A percentile compares a stretch with the other conserved stretches of the same genome.
Evolutionary conservation across 2,797 vertebrate species (phyloP).

Genomic region (Salmo trutta): DNA sequence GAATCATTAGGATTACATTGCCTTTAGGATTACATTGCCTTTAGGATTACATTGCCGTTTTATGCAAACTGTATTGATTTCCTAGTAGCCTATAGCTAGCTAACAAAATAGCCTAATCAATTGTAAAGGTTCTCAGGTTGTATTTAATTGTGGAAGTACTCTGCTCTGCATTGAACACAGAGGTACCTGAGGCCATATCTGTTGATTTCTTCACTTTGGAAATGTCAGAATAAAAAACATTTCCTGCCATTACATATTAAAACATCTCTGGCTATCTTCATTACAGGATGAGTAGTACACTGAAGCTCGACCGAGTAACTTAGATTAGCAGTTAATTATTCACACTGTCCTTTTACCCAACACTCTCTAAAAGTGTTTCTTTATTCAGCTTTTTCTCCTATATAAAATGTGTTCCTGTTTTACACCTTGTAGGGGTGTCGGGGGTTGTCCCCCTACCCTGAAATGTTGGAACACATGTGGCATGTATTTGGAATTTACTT

Average conservation of each 20-base stretch:
- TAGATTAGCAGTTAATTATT: slow-evolving; percentile 73
- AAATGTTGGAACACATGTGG: slow-evolving; percentile 49
- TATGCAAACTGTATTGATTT: not conserved
- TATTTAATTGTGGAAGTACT: not conserved
- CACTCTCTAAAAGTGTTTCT: slow-evolving; percentile 63
- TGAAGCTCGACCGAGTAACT: slow-evolving; percentile 54
- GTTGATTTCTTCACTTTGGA: slow-evolving; percentile 62
- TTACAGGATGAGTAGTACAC: slow-evolving; percentile 72
- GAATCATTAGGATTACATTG: not conserved
- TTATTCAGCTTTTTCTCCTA: slow-evolving; percentile 43
- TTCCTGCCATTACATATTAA: slow-evolving; percentile 72
- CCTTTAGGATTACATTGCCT: not conserved
- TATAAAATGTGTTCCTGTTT: slow-evolving; percentile 28
- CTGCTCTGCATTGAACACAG: slow-evolving; percentile 43
- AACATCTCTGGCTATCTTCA: slow-evolving; percentile 72
- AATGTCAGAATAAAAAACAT: slow-evolving; percentile 41
- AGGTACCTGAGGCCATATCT: slow-evolving; percentile 61
- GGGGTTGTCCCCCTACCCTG: slow-evolving; percentile 18
- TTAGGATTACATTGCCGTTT: not conserved
- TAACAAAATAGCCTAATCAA: not conserved
- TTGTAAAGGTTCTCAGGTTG: slow-evolving; percentile 13
- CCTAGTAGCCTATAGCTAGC: not conserved
- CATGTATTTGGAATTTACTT: slow-evolving; percentile 45
- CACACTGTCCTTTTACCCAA: slow-evolving; percentile 74
- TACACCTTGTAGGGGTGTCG: slow-evolving; percentile 26